Base-by-base conservation (phyloP, 2,797 vertebrate species). In the Acanthiza pusilla region DNA sequence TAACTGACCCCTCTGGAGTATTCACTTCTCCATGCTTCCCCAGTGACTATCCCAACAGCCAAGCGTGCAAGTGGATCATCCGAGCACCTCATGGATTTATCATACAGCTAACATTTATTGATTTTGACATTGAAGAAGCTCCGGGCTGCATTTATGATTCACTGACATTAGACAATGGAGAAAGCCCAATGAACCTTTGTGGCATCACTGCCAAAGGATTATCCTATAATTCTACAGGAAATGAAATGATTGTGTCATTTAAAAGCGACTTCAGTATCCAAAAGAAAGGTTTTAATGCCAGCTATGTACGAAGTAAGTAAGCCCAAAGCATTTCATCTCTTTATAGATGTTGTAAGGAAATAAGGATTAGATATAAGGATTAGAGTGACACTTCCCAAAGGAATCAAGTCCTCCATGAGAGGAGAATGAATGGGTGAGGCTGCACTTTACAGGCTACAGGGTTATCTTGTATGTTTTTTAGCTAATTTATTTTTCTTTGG, bases 121-220 rank as follows among this genome's bases (percentile, higher is more conserved):
- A 99, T 98, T 99, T 99, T 60, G 98, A 99, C 77, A 98, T 99
- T 76, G 99, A 99, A 97, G 99, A 99, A 97, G 99, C 98, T 54
- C 98, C 97, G 0, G 98, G 98, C 90, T 99, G 99, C 98, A 99
- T 99, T 97, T 99, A 99, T 93, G 99, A 99, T 97, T 98, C 97
- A 58, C 92, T 99, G 18, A 87, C 97, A 80, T 98, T 99, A 76
- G 98, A 98, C 96, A 99, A 98, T 42, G 99, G 99, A 76, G 98
- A 95, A 85, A 89, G 97, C 22, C 97, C 98, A 14, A 98, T 98
- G 45, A 98, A 96, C 93, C 98, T 99, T 94, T 99, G 99, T 70
- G 99, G 99, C 67, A 97, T 98, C 76, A 99, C 99, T 81, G 99
- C 99, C 92, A 98, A 98, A 95, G 98, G 99, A 93, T 98, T 99